Percentiles rank a stretch among this genome's conserved stretches.
phyloP scores from a whole-genome alignment of 2,888 invertebrate species.

The Diplolepis rosae region DNA sequence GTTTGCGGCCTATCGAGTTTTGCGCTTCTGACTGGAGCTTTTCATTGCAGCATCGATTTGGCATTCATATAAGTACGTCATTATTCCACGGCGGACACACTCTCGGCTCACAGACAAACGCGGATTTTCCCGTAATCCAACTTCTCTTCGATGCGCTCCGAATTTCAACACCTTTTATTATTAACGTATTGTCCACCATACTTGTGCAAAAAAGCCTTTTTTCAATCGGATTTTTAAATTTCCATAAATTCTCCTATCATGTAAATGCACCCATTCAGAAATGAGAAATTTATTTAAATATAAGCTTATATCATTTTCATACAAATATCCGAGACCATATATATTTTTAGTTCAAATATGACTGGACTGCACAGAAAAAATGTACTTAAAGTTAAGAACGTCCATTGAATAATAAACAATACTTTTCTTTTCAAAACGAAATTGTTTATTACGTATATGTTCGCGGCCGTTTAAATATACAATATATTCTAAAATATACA shows the following conservation, averaged over 20 bases:
- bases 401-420: no score
- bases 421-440: no score
- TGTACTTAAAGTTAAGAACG: no score
- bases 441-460: no score
- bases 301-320: no score
- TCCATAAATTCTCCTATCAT: constrained; percentile 2
- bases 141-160: constrained; percentile 25
- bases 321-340: no score
- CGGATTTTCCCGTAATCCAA: constrained; percentile 27
- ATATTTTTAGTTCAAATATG: no score
- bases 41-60: constrained; percentile 29
- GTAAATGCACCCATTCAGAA: not conserved
- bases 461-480: no score
- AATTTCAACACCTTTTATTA: constrained; percentile 29
- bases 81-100: constrained; percentile 28
- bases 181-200: constrained; percentile 27
- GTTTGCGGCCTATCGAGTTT: constrained; percentile 31
- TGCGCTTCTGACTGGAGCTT: constrained; percentile 29
- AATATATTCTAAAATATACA: no score
- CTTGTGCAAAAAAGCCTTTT: constrained; percentile 24
- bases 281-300: not conserved
- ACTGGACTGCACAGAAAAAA: no score
- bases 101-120: constrained; percentile 24
- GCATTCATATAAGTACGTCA: constrained; percentile 29
- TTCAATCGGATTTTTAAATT: constrained; percentile 27